Conservation (phyloP, 2,113 vertebrate species). For the Chiloscyllium plagiosum region DNA sequence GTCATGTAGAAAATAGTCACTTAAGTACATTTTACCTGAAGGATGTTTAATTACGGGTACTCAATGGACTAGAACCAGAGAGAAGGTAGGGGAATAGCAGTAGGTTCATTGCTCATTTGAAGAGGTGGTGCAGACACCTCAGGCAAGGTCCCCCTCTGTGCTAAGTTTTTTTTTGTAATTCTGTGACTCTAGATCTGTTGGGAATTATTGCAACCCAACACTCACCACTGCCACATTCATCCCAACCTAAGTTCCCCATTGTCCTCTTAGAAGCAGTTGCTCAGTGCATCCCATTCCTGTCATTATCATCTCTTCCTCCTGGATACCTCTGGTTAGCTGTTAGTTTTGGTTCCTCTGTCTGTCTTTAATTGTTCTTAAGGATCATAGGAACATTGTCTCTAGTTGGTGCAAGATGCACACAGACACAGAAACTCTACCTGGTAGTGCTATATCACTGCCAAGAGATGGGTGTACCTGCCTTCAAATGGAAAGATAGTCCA, state of each 20-base stretch:
- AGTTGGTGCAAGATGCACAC: too few relatives aligned
- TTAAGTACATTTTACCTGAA: background rate
- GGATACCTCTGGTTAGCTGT: background rate
- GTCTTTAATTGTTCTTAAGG: background rate
- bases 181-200: background rate
- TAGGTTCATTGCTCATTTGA: background rate
- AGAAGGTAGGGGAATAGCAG: background rate
- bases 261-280: background rate
- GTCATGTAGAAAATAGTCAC: background rate
- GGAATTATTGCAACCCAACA: background rate
- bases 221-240: background rate
- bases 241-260: background rate
- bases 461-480: too few relatives aligned
- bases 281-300: background rate
- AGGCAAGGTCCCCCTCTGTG: background rate
- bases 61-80: background rate
- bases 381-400: too few relatives aligned
- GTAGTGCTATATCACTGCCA: too few relatives aligned
- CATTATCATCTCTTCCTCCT: background rate
- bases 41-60: constrained; percentile 2
- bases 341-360: background rate
- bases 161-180: background rate
- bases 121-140: background rate
- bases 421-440: too few relatives aligned
- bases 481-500: too few relatives aligned